These are phyloP conservation scores for Ischnus inquisitorius DNA, from an alignment of 2,888 invertebrate species.

Conservation along the genomic window DNA sequence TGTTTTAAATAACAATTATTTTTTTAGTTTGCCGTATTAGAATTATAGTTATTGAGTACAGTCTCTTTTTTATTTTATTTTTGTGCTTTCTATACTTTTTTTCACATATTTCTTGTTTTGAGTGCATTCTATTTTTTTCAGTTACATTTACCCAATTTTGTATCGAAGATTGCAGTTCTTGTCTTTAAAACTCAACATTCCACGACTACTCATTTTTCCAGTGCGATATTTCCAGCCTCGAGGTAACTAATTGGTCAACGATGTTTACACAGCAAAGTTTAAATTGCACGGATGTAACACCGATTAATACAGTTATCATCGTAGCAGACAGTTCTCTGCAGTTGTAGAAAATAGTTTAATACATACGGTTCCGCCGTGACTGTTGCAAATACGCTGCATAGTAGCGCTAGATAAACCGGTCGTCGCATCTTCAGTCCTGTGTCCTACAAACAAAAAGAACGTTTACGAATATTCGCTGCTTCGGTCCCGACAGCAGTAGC, in stretches of 20 bases:
- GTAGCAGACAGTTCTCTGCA: neutral
- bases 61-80: too few species aligned
- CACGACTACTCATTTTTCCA: neutral
- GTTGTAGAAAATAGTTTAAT: constrained; percentile 44
- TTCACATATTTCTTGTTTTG: too few species aligned
- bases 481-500: constrained; percentile 7
- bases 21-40: too few species aligned
- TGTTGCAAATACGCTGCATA: constrained; percentile 71
- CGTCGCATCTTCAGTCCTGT: constrained; percentile 61
- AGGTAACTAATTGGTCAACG: neutral
- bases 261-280: neutral
- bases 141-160: too few species aligned
- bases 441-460: constrained; percentile 62
- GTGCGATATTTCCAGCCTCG: neutral
- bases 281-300: neutral
- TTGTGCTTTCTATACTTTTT: too few species aligned
- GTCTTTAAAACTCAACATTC: neutral
- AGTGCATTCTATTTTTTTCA: too few species aligned
- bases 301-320: constrained; percentile 20
- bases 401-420: constrained; percentile 66
- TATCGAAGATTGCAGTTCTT: neutral
- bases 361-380: constrained; percentile 75
- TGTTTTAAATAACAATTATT: too few species aligned
- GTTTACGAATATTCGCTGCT: constrained; percentile 11
- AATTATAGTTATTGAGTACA: too few species aligned